These are phyloP conservation scores for Sebastes cheni DNA, from an alignment of 2,797 vertebrate genomes.

Conservation along the genomic window DNA sequence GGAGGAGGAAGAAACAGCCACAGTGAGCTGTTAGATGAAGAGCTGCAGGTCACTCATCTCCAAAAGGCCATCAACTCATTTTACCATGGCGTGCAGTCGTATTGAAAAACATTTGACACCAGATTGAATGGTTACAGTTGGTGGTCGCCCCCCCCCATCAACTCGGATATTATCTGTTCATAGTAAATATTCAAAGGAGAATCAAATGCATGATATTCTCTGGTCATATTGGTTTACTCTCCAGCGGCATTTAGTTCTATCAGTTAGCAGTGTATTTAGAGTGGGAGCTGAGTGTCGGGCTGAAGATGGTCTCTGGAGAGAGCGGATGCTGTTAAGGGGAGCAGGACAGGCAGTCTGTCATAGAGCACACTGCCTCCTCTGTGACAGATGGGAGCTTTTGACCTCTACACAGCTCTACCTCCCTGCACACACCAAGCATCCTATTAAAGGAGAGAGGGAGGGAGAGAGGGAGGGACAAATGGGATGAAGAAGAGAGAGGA, in stretches of 20 bases:
- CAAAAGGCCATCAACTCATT: too few species aligned
- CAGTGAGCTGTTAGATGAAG: not conserved
- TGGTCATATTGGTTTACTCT: not conserved
- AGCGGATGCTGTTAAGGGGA: constrained; percentile 7
- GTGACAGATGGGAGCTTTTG: constrained; percentile 48
- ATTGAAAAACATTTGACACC: too few species aligned
- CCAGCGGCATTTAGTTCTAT: not conserved
- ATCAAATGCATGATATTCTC: not conserved
- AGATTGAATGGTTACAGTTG: too few species aligned
- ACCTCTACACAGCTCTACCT: constrained; percentile 37
- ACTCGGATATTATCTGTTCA: not conserved
- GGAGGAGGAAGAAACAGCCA: not conserved
- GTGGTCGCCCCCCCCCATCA: not conserved
- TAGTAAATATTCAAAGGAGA: not conserved
- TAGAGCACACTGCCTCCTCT: constrained; percentile 27
- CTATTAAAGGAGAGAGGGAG: constrained; percentile 27
- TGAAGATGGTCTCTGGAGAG: constrained; percentile 12
- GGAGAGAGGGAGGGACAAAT: not conserved
- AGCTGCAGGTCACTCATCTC: not conserved
- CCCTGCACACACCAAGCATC: constrained; percentile 24
- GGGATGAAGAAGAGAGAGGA: not conserved
- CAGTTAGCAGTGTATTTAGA: not conserved
- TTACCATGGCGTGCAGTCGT: too few species aligned
- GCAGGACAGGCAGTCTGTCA: constrained; percentile 38
- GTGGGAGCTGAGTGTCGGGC: not conserved